A percentile compares a stretch with the other conserved stretches of the same genome.
Conservation (phyloP, 2,113 vertebrate species). For the Pipa parva region DNA sequence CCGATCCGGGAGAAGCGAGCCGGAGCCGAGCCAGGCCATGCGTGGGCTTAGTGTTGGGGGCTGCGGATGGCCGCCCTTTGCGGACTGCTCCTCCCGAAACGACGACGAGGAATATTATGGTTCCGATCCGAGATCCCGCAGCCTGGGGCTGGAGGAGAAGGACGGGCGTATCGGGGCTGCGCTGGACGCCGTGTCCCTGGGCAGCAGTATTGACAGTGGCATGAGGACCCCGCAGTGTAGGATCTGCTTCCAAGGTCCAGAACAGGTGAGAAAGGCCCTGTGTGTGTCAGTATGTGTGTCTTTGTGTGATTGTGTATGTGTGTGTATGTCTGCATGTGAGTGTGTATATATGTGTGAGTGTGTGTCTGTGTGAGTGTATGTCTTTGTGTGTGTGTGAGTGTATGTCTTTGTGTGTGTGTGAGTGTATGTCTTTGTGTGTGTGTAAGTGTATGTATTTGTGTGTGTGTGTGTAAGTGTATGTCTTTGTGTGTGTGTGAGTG, state of each 20-base stretch:
- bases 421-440: no score
- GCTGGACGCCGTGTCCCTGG: slow-evolving; percentile 82
- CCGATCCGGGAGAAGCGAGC: slow-evolving; percentile 79
- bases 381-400: no score
- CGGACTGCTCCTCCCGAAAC: slow-evolving; percentile 70
- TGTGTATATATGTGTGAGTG: no score
- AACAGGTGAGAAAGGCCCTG: slow-evolving; percentile 70
- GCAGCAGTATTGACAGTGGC: slow-evolving; percentile 80
- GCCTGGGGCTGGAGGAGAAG: slow-evolving; percentile 76
- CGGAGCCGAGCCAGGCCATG: slow-evolving; percentile 74
- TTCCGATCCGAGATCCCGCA: slow-evolving; percentile 76
- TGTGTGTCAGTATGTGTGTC: background rate
- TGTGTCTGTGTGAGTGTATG: no score
- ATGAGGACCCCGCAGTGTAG: slow-evolving; percentile 84
- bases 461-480: no score
- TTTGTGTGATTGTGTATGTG: background rate
- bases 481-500: no score
- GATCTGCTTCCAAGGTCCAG: slow-evolving; percentile 89
- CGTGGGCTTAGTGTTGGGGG: slow-evolving; percentile 75
- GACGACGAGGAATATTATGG: slow-evolving; percentile 79
- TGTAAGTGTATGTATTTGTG: no score
- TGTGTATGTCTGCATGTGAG: no score
- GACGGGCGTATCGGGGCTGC: slow-evolving; percentile 65
- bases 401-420: no score
- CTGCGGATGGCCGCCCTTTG: slow-evolving; percentile 77